phyloP scores from a whole-genome alignment of 1,140 invertebrate species.

The Anastrepha ludens region DNA sequence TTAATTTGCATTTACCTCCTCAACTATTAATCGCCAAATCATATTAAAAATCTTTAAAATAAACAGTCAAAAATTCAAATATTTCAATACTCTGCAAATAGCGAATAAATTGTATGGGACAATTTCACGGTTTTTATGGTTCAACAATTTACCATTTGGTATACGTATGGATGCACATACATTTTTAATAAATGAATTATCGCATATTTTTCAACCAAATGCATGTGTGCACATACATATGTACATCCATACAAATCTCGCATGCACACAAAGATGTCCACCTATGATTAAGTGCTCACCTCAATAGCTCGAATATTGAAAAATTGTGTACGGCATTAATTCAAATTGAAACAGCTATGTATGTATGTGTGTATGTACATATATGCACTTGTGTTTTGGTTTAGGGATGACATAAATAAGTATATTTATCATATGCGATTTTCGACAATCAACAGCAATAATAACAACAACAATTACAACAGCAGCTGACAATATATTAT shows the following conservation, averaged over 20 bases:
- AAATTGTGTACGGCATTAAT: constrained; percentile 31
- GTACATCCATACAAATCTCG: background rate
- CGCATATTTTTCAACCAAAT: background rate
- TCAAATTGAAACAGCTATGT: constrained; percentile 36
- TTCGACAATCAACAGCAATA: background rate
- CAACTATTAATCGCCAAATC: too few species aligned
- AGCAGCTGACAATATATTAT: background rate
- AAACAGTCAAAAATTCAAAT: background rate
- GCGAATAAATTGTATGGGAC: background rate
- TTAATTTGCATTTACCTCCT: too few species aligned
- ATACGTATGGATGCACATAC: too few species aligned
- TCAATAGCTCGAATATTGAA: constrained; percentile 27
- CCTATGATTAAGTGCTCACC: constrained; percentile 39
- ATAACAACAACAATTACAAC: background rate
- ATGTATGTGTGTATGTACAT: background rate
- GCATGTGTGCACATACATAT: background rate
- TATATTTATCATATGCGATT: constrained; percentile 36
- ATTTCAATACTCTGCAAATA: constrained; percentile 21
- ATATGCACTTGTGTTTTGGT: background rate
- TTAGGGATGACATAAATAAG: constrained; percentile 38
- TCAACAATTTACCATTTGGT: background rate
- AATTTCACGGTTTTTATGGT: constrained; percentile 18
- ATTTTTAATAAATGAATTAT: background rate
- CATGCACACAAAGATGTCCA: background rate
- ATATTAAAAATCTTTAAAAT: background rate